Evolutionary conservation across 1,140 invertebrate species (phyloP).

Genomic region (Ceratosolen solmsi): DNA sequence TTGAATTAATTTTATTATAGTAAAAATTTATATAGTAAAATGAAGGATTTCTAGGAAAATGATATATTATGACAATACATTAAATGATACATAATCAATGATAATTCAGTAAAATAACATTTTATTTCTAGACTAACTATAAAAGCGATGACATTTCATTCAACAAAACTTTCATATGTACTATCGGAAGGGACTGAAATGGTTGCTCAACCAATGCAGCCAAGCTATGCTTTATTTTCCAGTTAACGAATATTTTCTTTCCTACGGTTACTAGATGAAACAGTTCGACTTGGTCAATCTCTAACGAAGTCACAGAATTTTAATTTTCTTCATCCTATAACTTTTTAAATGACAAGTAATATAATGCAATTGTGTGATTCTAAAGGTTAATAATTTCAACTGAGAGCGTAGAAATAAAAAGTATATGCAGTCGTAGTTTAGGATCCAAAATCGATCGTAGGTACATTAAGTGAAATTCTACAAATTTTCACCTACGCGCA

Average conservation of each 20-base stretch:
- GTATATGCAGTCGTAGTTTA: conserved; percentile 41
- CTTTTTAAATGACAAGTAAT: conserved; percentile 28
- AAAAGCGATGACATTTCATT: conserved; percentile 53
- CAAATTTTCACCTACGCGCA: conserved; percentile 4
- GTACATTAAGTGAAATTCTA: conserved; percentile 31
- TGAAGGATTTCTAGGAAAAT: conserved; percentile 35
- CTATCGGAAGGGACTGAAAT: conserved; percentile 45
- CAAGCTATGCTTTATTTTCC: conserved; percentile 47
- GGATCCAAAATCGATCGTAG: conserved; percentile 48
- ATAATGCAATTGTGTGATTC: neutral
- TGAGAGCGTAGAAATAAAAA: conserved; percentile 30
- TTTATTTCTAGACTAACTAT: conserved; percentile 54
- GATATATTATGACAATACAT: conserved; percentile 35
- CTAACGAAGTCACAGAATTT: conserved; percentile 42
- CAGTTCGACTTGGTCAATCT: conserved; percentile 51
- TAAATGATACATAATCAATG: conserved; percentile 38
- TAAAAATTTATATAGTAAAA: conserved; percentile 37
- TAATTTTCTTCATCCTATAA: conserved; percentile 27
- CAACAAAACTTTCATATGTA: conserved; percentile 50
- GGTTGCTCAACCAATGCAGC: conserved; percentile 49
- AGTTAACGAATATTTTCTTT: conserved; percentile 44
- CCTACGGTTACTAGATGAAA: conserved; percentile 47
- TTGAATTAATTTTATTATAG: neutral
- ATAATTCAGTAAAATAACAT: conserved; percentile 53
- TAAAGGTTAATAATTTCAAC: conserved; percentile 6